Evolutionary conservation across 2,888 invertebrate species (phyloP), one percentile per base, ranked within the genome.

Genomic region (Mylabris sibirica): DNA sequence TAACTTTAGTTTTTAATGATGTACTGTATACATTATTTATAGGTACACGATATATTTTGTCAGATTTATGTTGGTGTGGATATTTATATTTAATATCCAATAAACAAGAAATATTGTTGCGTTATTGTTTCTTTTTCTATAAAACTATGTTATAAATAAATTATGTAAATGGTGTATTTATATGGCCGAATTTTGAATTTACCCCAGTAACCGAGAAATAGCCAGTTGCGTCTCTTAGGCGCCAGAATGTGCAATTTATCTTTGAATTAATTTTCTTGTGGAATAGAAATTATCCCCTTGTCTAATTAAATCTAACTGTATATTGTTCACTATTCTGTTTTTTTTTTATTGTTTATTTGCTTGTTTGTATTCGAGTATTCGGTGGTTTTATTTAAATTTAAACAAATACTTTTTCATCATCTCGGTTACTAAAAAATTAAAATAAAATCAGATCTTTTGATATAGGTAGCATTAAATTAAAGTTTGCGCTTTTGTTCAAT

Each of bases 201-300:
- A 9, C n/a, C 22, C 26, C 14, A 57, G 24, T 26, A 57, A 57
- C 22, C 12, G 24, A 57, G 14, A 44, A 14, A n/a, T 64, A 62
- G 64, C 62, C 64, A 60, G 61, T 68, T 61, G 63, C 68, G 64
- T 44, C 68, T 30, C 60, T 64, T 64, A 30, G 68, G 63, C 63
- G 65, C 59, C 69, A 14, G 65, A 59, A 20, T 65, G 63, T 65
- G 63, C 68, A 69, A 69, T 65, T 68, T 68, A 68, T 65, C 49
- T 68, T 63, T 9, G 49, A 68, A 65, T 69, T 69, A 69, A 69
- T 69, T 66, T 53, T 57, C 59, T 60, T 63, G 63, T 60, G 60
- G 60, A 65, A 59, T 66, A 63, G 60, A 69, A 66, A 69, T 69
- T 60, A 69, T 60, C 60, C 26, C 53, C 38, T 63, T 66, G 65